A percentile compares a stretch with the other conserved stretches of the same genome.
Evolutionary conservation across 2,888 invertebrate genomes (phyloP).

Genomic region (Leptopilina myrica): DNA sequence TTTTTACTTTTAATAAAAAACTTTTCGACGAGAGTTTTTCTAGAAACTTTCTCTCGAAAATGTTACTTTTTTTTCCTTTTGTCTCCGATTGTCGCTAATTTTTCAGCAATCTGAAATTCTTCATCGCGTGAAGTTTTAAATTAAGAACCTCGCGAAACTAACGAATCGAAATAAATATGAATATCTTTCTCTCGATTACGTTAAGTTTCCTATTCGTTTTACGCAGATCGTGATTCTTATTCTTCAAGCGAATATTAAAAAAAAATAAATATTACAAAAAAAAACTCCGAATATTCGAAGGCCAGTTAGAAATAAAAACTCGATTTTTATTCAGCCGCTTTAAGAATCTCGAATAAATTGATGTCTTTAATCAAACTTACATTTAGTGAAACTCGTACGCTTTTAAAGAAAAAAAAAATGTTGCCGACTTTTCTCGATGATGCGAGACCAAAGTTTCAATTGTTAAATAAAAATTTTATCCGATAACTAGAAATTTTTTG

Average conservation of each 20-base stretch:
- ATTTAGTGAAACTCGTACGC: conserved; percentile 37
- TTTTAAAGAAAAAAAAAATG: conserved; percentile 1
- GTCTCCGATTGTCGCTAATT: neutral
- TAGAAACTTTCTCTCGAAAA: neutral
- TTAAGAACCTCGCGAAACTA: neutral
- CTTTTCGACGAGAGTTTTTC: neutral
- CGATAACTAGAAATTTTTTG: neutral
- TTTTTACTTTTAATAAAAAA: neutral
- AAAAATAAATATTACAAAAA: neutral
- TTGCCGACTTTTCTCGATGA: conserved; percentile 28
- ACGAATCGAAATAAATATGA: neutral
- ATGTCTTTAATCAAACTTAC: conserved; percentile 36
- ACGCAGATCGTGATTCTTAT: conserved; percentile 24
- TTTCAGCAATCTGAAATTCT: conserved; percentile 16
- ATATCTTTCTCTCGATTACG: neutral
- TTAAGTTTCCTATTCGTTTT: conserved; percentile 9
- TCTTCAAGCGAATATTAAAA: conserved; percentile 5
- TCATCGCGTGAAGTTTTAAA: conserved; percentile 5
- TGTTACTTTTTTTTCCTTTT: no score
- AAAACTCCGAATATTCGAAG: conserved; percentile 34
- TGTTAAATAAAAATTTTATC: no score
- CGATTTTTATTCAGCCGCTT: conserved; percentile 30
- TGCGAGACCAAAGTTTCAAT: conserved; percentile 25
- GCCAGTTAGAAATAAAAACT: conserved; percentile 15
- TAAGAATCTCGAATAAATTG: conserved; percentile 31